A percentile compares a stretch with the other conserved stretches of the same genome.
Conservation (phyloP, 2,113 vertebrate species). For the Cyrtonyx montezumae region DNA sequence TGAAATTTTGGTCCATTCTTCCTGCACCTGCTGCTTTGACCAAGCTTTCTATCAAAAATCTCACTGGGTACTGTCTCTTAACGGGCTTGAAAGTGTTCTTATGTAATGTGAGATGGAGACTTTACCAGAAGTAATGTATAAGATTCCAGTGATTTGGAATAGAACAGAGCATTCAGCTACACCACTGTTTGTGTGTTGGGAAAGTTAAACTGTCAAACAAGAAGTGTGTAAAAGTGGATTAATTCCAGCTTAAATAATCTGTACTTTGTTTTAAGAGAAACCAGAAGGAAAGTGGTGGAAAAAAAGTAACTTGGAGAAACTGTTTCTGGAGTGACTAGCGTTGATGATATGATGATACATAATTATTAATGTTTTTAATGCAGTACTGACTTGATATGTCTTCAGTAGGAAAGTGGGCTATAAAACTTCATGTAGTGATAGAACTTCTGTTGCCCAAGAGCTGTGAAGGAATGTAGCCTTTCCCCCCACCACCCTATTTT, state of each 20-base stretch:
- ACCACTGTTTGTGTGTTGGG: background rate
- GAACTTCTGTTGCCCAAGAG: background rate
- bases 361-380: background rate
- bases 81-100: background rate
- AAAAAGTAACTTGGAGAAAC: background rate
- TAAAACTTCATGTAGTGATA: background rate
- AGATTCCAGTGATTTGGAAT: background rate
- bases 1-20: conserved; percentile 51
- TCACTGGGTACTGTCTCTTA: background rate
- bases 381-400: background rate
- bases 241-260: background rate
- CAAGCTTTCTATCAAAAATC: background rate
- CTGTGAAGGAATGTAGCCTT: conserved; percentile 6
- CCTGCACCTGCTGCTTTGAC: conserved; percentile 29
- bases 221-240: background rate
- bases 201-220: conserved; percentile 16
- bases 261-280: background rate
- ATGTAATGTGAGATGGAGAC: background rate
- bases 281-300: background rate
- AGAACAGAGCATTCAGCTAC: background rate
- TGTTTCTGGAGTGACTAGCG: background rate
- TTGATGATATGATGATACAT: background rate
- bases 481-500: background rate
- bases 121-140: background rate
- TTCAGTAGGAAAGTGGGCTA: conserved; percentile 31